Conservation (phyloP, 2,888 invertebrate species). For the Metallyticus violacea region DNA sequence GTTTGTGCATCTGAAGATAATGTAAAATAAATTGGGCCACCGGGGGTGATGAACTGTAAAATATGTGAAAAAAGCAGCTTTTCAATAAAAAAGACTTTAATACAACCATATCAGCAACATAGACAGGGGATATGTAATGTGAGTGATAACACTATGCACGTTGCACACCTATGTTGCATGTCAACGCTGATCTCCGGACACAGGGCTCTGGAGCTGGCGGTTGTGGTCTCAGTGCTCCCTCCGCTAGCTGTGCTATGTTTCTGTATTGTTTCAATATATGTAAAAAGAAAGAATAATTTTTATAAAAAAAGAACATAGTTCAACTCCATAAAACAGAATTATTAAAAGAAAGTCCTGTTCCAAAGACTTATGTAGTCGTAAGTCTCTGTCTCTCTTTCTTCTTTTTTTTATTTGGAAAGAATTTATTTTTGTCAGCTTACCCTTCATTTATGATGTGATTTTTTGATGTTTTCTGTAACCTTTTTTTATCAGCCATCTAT, state of each 20-base stretch:
- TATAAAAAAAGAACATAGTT: conserved; percentile 17
- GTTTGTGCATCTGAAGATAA: conserved; percentile 12
- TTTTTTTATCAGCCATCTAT: background rate
- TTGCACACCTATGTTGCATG: background rate
- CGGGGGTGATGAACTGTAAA: background rate
- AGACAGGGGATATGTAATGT: background rate
- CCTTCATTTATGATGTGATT: background rate
- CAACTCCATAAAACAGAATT: conserved; percentile 13
- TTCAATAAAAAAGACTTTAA: background rate
- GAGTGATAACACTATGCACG: background rate
- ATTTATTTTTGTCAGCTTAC: background rate
- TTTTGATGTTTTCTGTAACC: background rate
- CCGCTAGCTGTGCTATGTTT: background rate
- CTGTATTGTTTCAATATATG: background rate
- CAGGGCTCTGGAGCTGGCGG: background rate
- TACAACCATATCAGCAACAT: background rate
- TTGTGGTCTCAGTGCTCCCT: background rate
- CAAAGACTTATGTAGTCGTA: conserved; percentile 5
- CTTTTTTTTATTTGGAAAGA: background rate
- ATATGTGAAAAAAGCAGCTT: background rate
- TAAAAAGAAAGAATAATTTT: conserved; percentile 13
- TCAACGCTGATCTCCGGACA: background rate
- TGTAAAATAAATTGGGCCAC: background rate
- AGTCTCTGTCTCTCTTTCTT: conserved; percentile 2
- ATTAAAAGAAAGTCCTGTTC: background rate